Base-by-base conservation (phyloP, 2,888 invertebrate species). In the Aphrophora alni region DNA sequence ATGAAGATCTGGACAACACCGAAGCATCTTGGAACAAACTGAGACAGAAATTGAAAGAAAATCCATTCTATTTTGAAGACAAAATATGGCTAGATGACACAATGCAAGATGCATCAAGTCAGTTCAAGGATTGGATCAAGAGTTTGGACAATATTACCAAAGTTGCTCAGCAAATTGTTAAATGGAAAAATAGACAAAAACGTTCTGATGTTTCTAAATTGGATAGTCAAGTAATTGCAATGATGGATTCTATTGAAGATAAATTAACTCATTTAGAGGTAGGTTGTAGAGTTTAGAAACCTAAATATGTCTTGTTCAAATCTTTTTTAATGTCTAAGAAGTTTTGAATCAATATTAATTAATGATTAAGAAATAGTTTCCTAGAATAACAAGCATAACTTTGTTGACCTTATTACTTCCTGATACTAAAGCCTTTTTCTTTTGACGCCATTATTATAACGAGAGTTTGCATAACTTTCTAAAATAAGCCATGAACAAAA, bases 231-330 rank as follows among this genome's bases (percentile, higher is more conserved):
- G 91, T 93, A 71, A 90, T 92, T 33, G 89, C 90, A 83, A 91
- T 91, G 59, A 90, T 91, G 89, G 89, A 90, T 84, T 90, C 90
- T 81, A 91, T 93, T 81, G 90, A 92, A 85, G 92, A 92, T 85
- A 91, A 92, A 86, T 89, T 93, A 81, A 89, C 90, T 84, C 92
- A 91, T n/a, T 87, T 93, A 78, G 91, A 90, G 88, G 90, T 91
- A 87, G 33, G 33, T 33, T n/a, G n/a, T n/a, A 86, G 84, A 71
- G 27, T 77, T 51, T 28, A 21, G 10, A 59, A 80, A 75, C 70
- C 69, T 80, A 73, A 21, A 25, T 38, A 71, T 7, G 28, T 70
- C 17, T 26, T 82, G 84, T 84, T 75, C 70, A 5, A 71, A 24
- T 71, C n/a, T n/a, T n/a, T n/a, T n/a, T n/a, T n/a, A n/a, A n/a